Conservation (phyloP, 1,140 invertebrate genomes). For the Drosophila takahashii region DNA sequence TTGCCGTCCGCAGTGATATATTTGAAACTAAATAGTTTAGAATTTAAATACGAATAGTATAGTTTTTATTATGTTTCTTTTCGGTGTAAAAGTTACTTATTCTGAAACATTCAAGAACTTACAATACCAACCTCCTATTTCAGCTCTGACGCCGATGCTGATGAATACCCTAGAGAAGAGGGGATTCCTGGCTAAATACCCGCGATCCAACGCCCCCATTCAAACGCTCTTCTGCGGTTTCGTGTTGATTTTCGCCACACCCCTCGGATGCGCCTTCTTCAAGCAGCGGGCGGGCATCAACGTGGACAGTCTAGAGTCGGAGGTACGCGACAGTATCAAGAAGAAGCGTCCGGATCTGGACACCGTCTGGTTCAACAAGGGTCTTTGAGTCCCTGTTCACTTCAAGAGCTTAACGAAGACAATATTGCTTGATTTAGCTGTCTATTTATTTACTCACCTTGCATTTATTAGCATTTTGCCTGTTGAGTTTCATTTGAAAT, state of each 20-base stretch:
- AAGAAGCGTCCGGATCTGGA: slow-evolving; percentile 84
- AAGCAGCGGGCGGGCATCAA: slow-evolving; percentile 89
- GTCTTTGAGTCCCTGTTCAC: slow-evolving; percentile 84
- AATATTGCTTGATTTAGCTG: slow-evolving; percentile 46
- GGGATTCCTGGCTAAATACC: slow-evolving; percentile 85
- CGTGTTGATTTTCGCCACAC: slow-evolving; percentile 93
- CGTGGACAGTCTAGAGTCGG: slow-evolving; percentile 86
- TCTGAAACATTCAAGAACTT: too few relatives aligned
- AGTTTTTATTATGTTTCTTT: too few relatives aligned
- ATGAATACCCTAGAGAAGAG: slow-evolving; percentile 89
- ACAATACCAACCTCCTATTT: not conserved
- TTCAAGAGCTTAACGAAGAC: slow-evolving; percentile 50
- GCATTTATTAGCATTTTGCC: slow-evolving; percentile 57
- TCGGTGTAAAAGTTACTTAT: too few relatives aligned
- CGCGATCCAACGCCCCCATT: slow-evolving; percentile 87
- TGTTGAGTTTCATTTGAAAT: slow-evolving; percentile 17
- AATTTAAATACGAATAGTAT: too few relatives aligned
- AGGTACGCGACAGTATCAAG: slow-evolving; percentile 86
- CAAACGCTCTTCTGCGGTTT: slow-evolving; percentile 90
- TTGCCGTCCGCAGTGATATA: too few relatives aligned
- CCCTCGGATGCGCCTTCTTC: slow-evolving; percentile 92
- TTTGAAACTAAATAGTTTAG: too few relatives aligned
- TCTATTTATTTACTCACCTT: slow-evolving; percentile 48
- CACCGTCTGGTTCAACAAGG: slow-evolving; percentile 88
- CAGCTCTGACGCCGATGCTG: slow-evolving; percentile 89